Conservation (phyloP, 2,797 vertebrate species). For the Ciconia nigra region DNA sequence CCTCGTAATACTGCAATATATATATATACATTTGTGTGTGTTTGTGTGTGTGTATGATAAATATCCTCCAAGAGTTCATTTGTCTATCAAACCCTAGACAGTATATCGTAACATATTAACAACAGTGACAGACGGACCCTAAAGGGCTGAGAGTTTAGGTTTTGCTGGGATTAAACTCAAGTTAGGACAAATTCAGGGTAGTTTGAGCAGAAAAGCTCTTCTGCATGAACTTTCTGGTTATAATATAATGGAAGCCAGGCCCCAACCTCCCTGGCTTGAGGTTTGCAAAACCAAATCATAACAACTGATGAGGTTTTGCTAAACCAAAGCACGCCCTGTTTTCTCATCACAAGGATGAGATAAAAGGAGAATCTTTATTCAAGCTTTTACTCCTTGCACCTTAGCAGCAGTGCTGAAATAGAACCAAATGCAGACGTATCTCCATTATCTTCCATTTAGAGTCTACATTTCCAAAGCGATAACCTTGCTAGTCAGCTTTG, state of each 20-base stretch:
- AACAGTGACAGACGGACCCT: neutral
- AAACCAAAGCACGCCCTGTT: neutral
- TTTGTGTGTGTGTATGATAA: neutral
- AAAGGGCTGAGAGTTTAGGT: neutral
- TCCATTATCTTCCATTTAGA: neutral
- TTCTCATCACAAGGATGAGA: neutral
- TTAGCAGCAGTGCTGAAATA: neutral
- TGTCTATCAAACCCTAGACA: neutral
- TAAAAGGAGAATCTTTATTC: neutral
- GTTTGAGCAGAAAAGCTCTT: neutral
- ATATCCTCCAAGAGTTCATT: neutral
- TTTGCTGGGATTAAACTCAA: slow-evolving; percentile 9
- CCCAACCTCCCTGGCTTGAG: neutral
- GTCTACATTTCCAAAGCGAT: neutral
- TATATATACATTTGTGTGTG: neutral
- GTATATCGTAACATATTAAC: neutral
- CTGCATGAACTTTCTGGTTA: neutral
- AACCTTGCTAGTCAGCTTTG: neutral
- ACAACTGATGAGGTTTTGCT: slow-evolving; percentile 21
- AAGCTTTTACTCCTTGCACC: neutral
- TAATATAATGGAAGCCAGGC: slow-evolving; percentile 40
- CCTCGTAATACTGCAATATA: neutral
- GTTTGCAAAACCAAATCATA: slow-evolving; percentile 26
- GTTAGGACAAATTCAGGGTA: slow-evolving; percentile 1
- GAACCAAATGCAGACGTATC: neutral